phyloP scores from a whole-genome alignment of 2,888 invertebrate species.

The Taphrorychus bicolor region DNA sequence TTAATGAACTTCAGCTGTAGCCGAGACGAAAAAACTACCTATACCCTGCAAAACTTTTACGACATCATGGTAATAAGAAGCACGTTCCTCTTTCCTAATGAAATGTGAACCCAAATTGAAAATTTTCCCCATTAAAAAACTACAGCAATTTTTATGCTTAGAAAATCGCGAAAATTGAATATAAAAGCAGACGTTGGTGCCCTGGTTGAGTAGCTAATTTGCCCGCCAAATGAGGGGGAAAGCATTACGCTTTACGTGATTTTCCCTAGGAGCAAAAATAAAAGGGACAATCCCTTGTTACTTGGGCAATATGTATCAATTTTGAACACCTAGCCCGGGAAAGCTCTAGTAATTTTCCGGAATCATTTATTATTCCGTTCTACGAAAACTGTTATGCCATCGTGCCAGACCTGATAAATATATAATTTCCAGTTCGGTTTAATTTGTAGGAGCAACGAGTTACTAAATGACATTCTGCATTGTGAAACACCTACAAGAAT shows the following conservation, averaged over 20 bases:
- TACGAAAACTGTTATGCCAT: slow-evolving; percentile 17
- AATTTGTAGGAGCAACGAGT: slow-evolving; percentile 27
- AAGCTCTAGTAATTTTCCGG: background rate
- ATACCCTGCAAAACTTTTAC: slow-evolving; percentile 18
- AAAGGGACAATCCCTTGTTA: background rate
- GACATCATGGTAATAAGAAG: slow-evolving; percentile 26
- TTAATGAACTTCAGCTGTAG: slow-evolving; percentile 28
- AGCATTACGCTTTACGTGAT: slow-evolving; percentile 28
- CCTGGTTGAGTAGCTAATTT: slow-evolving; percentile 35
- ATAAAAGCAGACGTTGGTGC: slow-evolving; percentile 36
- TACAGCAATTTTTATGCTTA: slow-evolving; percentile 32
- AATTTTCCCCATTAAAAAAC: slow-evolving; percentile 27
- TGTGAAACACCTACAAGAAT: slow-evolving; percentile 26
- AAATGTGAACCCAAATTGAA: slow-evolving; percentile 32
- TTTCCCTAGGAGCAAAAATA: slow-evolving; percentile 16
- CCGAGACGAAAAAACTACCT: slow-evolving; percentile 20
- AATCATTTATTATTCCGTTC: slow-evolving; percentile 8
- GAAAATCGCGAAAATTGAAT: slow-evolving; percentile 36
- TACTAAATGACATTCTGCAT: slow-evolving; percentile 30
- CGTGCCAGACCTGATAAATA: slow-evolving; percentile 19
- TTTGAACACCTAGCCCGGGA: background rate
- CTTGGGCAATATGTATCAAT: background rate
- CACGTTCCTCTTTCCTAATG: slow-evolving; percentile 22
- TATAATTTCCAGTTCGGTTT: slow-evolving; percentile 34
- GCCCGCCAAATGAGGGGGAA: slow-evolving; percentile 26